These are phyloP conservation scores for Myiotriccus ornatus DNA, from an alignment of 2,797 vertebrate genomes.

Conservation along the genomic window DNA sequence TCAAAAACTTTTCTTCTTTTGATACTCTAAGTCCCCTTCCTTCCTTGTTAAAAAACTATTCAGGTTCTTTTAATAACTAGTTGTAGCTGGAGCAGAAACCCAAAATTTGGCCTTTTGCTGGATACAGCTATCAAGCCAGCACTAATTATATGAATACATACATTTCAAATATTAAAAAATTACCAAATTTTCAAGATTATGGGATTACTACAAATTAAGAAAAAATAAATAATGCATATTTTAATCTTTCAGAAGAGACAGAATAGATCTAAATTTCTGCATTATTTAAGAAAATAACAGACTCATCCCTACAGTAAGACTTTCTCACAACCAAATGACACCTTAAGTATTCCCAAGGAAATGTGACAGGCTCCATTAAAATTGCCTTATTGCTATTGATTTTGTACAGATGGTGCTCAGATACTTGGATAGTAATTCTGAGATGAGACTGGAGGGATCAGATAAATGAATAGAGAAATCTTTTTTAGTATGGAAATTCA, in stretches of 20 bases:
- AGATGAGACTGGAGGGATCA: background rate
- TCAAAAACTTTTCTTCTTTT: background rate
- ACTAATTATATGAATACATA: background rate
- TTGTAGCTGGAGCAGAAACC: background rate
- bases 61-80: accelerated
- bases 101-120: background rate
- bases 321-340: background rate
- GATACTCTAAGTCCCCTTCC: background rate
- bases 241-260: background rate
- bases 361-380: background rate
- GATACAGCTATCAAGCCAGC: background rate
- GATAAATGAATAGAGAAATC: background rate
- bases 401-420: background rate
- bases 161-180: background rate
- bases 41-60: background rate
- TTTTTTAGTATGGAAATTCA: background rate
- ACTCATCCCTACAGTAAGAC: background rate
- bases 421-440: background rate
- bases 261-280: background rate
- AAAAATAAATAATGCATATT: background rate
- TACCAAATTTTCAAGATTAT: background rate
- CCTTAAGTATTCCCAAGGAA: background rate
- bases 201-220: background rate
- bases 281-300: background rate
- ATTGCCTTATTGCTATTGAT: background rate